These are phyloP conservation scores for Amyelois transitella DNA, from an alignment of 1,140 invertebrate genomes.

Conservation along the genomic window DNA sequence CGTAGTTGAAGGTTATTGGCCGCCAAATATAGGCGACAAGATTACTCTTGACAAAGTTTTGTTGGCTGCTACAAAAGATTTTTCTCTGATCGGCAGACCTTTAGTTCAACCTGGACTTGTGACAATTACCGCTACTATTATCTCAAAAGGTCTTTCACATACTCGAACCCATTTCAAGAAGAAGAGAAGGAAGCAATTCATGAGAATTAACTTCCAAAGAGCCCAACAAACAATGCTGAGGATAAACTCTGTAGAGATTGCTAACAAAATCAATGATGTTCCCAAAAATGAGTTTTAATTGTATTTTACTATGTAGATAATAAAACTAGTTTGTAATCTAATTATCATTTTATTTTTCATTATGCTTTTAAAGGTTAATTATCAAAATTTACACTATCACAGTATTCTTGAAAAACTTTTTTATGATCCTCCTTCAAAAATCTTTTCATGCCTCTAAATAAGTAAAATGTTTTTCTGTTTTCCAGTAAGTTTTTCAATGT, in stretches of 20 bases:
- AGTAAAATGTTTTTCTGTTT: slow-evolving; percentile 72
- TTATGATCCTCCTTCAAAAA: slow-evolving; percentile 77
- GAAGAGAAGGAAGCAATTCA: slow-evolving; percentile 84
- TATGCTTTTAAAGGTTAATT: slow-evolving; percentile 12
- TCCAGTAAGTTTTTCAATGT: slow-evolving; percentile 73
- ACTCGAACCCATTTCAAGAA: slow-evolving; percentile 86
- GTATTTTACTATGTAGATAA: slow-evolving; percentile 17
- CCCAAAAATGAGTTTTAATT: slow-evolving; percentile 48
- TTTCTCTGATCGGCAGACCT: slow-evolving; percentile 89
- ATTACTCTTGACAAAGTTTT: slow-evolving; percentile 92
- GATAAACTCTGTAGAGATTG: slow-evolving; percentile 80
- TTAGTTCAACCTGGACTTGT: slow-evolving; percentile 85
- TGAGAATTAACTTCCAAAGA: slow-evolving; percentile 83
- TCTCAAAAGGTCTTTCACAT: slow-evolving; percentile 92
- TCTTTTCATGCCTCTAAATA: slow-evolving; percentile 77
- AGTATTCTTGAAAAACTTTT: slow-evolving; percentile 71
- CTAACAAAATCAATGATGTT: slow-evolving; percentile 53
- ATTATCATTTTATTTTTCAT: slow-evolving; percentile 5
- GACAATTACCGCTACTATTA: slow-evolving; percentile 87
- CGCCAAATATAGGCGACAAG: slow-evolving; percentile 87
- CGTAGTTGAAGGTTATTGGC: slow-evolving; percentile 88
- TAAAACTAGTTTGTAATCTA: slow-evolving; percentile 14
- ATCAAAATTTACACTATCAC: slow-evolving; percentile 57
- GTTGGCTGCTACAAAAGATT: slow-evolving; percentile 88
- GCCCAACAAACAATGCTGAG: slow-evolving; percentile 82